Percentiles rank a stretch among this genome's conserved stretches.
Evolutionary conservation across 1,140 invertebrate genomes (phyloP).

Genomic region (Trichoplusia ni): DNA sequence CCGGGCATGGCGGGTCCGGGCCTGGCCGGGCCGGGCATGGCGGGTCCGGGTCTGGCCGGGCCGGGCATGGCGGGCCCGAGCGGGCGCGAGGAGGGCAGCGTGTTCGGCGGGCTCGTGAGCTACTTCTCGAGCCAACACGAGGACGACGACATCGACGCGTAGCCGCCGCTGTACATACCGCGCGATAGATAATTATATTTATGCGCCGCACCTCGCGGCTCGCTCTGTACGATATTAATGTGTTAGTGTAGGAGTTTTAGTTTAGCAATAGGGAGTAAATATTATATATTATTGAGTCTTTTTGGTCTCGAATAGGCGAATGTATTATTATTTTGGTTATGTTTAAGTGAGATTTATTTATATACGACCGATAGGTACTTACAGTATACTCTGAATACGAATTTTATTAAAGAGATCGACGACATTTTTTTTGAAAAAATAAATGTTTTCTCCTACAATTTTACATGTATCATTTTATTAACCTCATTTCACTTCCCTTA

Average conservation of each 20-base stretch:
- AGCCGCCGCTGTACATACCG: constrained; percentile 60
- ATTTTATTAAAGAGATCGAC: constrained; percentile 77
- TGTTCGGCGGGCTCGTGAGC: constrained; percentile 92
- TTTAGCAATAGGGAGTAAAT: constrained; percentile 42
- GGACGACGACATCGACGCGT: constrained; percentile 85
- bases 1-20: constrained; percentile 18
- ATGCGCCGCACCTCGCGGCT: constrained; percentile 49
- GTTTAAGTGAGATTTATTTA: constrained; percentile 81
- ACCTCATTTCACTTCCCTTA: neutral
- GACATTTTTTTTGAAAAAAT: constrained; percentile 76
- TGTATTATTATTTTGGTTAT: constrained; percentile 79
- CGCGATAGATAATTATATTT: constrained; percentile 73
- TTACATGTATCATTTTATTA: constrained; percentile 2
- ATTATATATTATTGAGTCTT: constrained; percentile 55
- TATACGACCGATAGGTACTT: constrained; percentile 79
- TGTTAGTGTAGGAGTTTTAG: constrained; percentile 43
- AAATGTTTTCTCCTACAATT: constrained; percentile 74
- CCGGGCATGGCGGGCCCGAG: constrained; percentile 27
- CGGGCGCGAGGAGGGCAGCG: constrained; percentile 82
- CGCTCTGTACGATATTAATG: constrained; percentile 69
- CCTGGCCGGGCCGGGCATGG: constrained; percentile 1
- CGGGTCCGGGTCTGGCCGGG: neutral
- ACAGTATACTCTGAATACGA: constrained; percentile 78
- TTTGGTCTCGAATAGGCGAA: constrained; percentile 75
- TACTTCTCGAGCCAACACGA: constrained; percentile 93